Percentiles rank a stretch among this genome's conserved stretches.
Evolutionary conservation across 2,888 invertebrate genomes (phyloP).

Genomic region (Arge pagana): DNA sequence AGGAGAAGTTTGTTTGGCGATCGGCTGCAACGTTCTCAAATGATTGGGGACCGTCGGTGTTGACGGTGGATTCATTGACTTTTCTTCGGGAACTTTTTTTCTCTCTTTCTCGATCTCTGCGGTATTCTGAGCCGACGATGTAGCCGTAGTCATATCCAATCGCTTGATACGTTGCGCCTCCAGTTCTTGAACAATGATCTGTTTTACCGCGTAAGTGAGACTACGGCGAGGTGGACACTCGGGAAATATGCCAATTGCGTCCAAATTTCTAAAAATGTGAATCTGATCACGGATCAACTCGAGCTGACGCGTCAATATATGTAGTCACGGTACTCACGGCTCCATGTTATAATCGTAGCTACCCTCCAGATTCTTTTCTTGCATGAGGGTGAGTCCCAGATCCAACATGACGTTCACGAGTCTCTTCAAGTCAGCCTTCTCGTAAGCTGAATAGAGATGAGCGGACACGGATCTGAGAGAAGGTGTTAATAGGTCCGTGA

Average conservation of each 20-base stretch:
- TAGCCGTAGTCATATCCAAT: constrained; percentile 28
- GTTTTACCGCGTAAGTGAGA: constrained; percentile 47
- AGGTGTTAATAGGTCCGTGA: constrained; percentile 53
- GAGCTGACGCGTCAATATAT: not conserved
- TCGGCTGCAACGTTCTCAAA: constrained; percentile 71
- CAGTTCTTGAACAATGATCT: constrained; percentile 50
- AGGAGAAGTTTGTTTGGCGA: constrained; percentile 50
- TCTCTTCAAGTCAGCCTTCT: constrained; percentile 70
- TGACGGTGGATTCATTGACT: constrained; percentile 33
- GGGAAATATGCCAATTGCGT: constrained; percentile 45
- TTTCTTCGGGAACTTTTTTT: not conserved
- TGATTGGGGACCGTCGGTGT: constrained; percentile 67
- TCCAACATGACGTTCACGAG: constrained; percentile 86
- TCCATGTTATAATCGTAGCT: constrained; percentile 66
- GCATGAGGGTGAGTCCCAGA: constrained; percentile 83
- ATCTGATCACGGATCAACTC: not conserved
- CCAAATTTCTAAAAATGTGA: constrained; percentile 40
- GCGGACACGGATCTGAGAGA: constrained; percentile 57
- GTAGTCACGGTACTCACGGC: constrained; percentile 44
- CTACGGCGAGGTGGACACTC: constrained; percentile 41
- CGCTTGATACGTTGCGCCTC: constrained; percentile 47
- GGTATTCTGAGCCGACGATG: not conserved
- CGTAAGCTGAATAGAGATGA: constrained; percentile 75
- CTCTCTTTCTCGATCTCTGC: not conserved
- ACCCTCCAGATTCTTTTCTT: constrained; percentile 78